These are phyloP conservation scores for Capreolus pygargus DNA, from an alignment of 2,113 vertebrate genomes.

Conservation along the genomic window DNA sequence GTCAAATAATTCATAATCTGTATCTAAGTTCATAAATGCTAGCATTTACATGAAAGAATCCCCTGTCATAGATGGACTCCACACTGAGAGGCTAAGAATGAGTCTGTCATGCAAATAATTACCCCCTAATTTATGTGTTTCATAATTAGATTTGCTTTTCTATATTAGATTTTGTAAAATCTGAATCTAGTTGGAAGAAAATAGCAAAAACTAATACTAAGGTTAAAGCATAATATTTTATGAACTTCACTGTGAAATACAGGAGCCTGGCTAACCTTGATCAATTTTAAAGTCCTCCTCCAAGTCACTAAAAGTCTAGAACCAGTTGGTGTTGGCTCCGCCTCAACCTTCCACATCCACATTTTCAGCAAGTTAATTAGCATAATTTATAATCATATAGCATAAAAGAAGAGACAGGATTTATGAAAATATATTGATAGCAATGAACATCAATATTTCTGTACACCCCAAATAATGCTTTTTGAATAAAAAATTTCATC, in stretches of 20 bases:
- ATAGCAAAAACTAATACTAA: not conserved
- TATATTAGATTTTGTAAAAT: constrained; percentile 13
- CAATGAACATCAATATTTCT: not conserved
- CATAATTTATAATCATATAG: not conserved
- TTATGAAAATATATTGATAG: not conserved
- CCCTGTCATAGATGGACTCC: not conserved
- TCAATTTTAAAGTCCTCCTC: not conserved
- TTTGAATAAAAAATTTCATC: not conserved
- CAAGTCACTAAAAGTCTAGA: not conserved
- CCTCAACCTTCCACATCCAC: not conserved
- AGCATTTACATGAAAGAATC: not conserved
- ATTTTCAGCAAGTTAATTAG: not conserved
- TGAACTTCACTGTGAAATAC: not conserved
- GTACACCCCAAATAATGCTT: not conserved
- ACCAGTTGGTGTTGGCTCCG: not conserved
- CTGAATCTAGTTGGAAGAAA: not conserved
- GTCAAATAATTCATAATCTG: not conserved
- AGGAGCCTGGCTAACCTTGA: not conserved
- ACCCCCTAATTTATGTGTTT: not conserved
- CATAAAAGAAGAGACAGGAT: not conserved
- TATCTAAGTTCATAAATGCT: not conserved
- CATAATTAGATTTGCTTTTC: not conserved
- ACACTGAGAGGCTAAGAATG: not conserved
- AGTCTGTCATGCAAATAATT: not conserved
- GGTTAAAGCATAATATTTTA: not conserved